A percentile compares a stretch with the other conserved stretches of the same genome.
These are phyloP conservation scores for Lepidurus apus DNA, from an alignment of 1,140 invertebrate genomes.

Conservation along the genomic window DNA sequence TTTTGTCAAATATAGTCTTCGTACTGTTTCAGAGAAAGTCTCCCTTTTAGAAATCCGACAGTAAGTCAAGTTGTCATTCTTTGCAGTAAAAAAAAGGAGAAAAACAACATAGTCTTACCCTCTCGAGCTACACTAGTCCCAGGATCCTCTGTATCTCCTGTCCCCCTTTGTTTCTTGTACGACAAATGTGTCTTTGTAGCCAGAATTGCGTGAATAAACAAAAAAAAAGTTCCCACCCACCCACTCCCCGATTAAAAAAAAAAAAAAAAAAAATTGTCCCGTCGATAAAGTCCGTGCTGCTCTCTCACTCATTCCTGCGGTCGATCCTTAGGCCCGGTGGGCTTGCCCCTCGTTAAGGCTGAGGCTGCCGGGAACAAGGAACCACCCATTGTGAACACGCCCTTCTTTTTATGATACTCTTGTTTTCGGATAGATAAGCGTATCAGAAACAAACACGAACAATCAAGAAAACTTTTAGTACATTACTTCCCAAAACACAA, in stretches of 20 bases:
- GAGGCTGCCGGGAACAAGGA: background rate
- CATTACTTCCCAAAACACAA: background rate
- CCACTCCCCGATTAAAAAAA: background rate
- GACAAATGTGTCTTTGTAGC: background rate
- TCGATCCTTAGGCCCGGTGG: constrained; percentile 11
- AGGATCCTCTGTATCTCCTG: background rate
- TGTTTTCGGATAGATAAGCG: background rate
- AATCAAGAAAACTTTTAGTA: too few relatives aligned
- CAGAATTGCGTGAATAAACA: background rate
- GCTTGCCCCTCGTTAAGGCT: background rate
- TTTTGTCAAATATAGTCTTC: background rate
- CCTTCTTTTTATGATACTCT: constrained; percentile 9
- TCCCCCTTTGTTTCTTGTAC: background rate
- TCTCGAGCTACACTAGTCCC: background rate
- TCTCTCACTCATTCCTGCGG: background rate
- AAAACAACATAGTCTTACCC: background rate
- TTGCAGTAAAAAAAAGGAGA: background rate
- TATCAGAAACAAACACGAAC: background rate
- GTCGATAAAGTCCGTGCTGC: background rate
- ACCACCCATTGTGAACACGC: constrained; percentile 1
- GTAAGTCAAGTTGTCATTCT: background rate
- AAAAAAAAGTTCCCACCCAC: background rate
- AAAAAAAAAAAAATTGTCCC: background rate
- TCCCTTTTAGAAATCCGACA: background rate
- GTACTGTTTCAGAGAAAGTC: background rate